Conservation (phyloP, 2,113 vertebrate species). For the Neotragus pygmaeus region DNA sequence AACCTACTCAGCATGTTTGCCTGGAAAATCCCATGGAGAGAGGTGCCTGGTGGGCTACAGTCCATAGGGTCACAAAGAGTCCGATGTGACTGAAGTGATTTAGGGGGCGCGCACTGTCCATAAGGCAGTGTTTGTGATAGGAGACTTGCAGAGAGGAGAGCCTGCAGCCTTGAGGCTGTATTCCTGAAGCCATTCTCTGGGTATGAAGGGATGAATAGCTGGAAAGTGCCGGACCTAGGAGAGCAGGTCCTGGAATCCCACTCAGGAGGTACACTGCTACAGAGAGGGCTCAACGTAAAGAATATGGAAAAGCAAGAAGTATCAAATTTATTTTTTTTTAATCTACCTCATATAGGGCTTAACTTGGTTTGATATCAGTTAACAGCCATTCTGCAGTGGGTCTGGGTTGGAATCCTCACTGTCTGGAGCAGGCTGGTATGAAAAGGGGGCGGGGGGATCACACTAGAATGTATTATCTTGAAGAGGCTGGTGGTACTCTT, state of each 20-base stretch:
- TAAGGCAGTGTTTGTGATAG: not conserved
- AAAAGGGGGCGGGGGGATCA: not conserved
- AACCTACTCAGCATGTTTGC: not conserved
- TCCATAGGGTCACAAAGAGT: not conserved
- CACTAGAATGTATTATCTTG: not conserved
- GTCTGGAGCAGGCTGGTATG: not conserved
- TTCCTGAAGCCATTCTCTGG: no score
- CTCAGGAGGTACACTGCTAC: no score
- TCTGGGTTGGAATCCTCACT: not conserved
- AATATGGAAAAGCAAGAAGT: not conserved
- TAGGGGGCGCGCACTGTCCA: rapidly evolving
- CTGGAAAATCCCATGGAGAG: not conserved
- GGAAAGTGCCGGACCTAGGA: not conserved
- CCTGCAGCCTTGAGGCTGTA: not conserved
- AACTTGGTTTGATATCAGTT: not conserved
- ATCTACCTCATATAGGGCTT: not conserved
- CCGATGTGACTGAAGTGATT: rapidly evolving
- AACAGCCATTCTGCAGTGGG: not conserved
- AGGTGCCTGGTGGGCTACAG: not conserved
- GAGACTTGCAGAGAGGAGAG: not conserved
- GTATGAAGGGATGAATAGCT: not conserved
- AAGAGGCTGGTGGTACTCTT: not conserved
- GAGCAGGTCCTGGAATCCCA: not conserved
- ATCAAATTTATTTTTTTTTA: not conserved
- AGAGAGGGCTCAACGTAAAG: not conserved